A percentile compares a stretch with the other conserved stretches of the same genome.
Conservation (phyloP, 2,797 vertebrate genomes). For the Sebastes flavidus region DNA sequence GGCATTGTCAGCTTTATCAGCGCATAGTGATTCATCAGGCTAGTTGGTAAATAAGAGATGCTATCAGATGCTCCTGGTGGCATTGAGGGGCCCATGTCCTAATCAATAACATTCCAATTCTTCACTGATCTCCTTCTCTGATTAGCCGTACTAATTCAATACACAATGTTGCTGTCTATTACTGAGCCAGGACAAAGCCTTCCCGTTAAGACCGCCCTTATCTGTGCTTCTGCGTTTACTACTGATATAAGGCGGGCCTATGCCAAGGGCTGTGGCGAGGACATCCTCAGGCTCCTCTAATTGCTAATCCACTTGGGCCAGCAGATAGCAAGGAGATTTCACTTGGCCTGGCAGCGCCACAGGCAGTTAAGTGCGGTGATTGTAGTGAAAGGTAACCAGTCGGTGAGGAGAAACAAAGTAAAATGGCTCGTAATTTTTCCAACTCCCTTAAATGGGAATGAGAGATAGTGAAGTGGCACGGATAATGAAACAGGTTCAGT, state of each 20-base stretch:
- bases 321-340: conserved; percentile 44
- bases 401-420: neutral
- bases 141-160: conserved; percentile 82
- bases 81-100: conserved; percentile 80
- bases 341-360: conserved; percentile 28
- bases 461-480: conserved; percentile 23
- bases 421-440: conserved; percentile 43
- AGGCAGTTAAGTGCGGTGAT: conserved; percentile 40
- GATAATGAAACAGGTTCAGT: conserved; percentile 38
- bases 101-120: conserved; percentile 85
- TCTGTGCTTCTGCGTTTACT: conserved; percentile 70
- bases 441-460: conserved; percentile 20
- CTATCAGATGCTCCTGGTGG: conserved; percentile 75
- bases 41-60: conserved; percentile 85
- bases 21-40: conserved; percentile 70
- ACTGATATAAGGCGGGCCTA: conserved; percentile 49
- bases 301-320: conserved; percentile 68
- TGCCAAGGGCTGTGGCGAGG: conserved; percentile 28
- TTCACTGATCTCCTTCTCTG: conserved; percentile 79
- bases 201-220: conserved; percentile 65
- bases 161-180: conserved; percentile 76
- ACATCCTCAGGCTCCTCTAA: conserved; percentile 69
- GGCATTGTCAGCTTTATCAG: conserved; percentile 79
- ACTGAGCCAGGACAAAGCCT: conserved; percentile 63
- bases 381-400: conserved; percentile 29